Evolutionary conservation across 2,888 invertebrate species (phyloP), one percentile per base, ranked within the genome.

Genomic region (Drosophila leonis): DNA sequence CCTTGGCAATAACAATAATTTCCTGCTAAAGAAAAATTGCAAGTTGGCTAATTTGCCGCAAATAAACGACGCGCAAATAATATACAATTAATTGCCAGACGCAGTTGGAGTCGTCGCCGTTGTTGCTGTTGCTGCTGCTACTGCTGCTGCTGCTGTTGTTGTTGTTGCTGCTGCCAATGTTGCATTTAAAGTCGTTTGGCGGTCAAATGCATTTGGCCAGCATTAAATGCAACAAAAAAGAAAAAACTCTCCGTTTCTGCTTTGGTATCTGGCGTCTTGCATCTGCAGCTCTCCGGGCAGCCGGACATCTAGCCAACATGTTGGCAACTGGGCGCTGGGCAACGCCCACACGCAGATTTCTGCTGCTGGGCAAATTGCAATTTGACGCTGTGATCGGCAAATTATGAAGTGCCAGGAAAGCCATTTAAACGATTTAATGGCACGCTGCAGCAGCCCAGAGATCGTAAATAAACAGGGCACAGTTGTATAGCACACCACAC

Each of bases 331-430:
- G 72, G 75, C 81, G 68, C 65, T 88, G 78, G 88, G 84, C 74
- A 83, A 88, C 88, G 84, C 88, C 88, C 86, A 88, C 84, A 84
- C 84, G 88, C 78, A 78, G 75, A 61, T 59, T 49, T 56, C 29
- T 37, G 68, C 75, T 72, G 73, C 60, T 69, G 76, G 77, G 82
- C 72, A 88, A 82, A 78, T 84, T 84, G 75, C 76, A 72, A 75
- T 80, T 83, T 86, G 83, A 80, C 86, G 78, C 75, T 87, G 78
- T 90, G 90, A 88, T 85, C 84, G 79, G 84, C 78, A 86, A 90
- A 88, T 88, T 90, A 88, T 90, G 86, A 88, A 88, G 88, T 88
- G 88, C 88, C 86, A 90, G 83, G 72, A 78, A 90, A 88, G 75
- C 86, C 88, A 84, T 88, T 88, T 88, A 80, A 83, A 86, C 89